Evolutionary conservation across 2,797 vertebrate species (phyloP).

Genomic region (Huso huso): DNA sequence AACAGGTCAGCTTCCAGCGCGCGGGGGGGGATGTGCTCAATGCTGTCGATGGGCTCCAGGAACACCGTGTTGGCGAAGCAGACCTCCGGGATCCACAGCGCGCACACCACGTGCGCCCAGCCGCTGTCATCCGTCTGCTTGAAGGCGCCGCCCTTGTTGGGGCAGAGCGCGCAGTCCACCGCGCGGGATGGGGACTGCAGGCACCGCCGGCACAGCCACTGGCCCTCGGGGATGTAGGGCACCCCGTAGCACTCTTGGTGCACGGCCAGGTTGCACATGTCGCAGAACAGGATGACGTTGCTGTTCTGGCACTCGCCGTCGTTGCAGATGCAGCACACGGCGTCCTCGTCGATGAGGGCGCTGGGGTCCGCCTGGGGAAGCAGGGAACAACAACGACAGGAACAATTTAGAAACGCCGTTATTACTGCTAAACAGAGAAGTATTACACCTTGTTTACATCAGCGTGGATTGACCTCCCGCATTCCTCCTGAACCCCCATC

Average conservation of each 20-base stretch:
- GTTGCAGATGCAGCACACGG: conserved; percentile 96
- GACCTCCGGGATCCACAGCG: conserved; percentile 97
- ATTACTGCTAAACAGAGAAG: too few species aligned
- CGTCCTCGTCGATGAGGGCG: conserved; percentile 89
- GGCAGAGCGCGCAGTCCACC: conserved; percentile 95
- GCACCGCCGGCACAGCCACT: conserved; percentile 95
- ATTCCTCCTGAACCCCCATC: too few species aligned
- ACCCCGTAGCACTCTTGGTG: conserved; percentile 98
- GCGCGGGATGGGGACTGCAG: conserved; percentile 93
- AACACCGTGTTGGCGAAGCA: conserved; percentile 98
- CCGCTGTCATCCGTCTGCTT: conserved; percentile 97
- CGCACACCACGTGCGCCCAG: conserved; percentile 96
- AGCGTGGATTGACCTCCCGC: too few species aligned
- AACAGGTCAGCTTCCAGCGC: conserved; percentile 98
- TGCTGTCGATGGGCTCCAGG: conserved; percentile 96
- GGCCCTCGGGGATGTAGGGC: conserved; percentile 95
- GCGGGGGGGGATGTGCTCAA: conserved; percentile 93
- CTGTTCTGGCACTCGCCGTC: conserved; percentile 98
- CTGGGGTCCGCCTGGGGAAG: conserved; percentile 78
- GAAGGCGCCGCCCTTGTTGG: conserved; percentile 96
- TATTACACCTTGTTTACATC: too few species aligned
- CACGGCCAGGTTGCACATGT: conserved; percentile 98
- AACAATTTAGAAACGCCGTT: too few species aligned
- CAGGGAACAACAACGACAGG: too few species aligned
- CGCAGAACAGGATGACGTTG: conserved; percentile 97